Conservation (phyloP, 1,140 invertebrate genomes). For the Plodia interpunctella region DNA sequence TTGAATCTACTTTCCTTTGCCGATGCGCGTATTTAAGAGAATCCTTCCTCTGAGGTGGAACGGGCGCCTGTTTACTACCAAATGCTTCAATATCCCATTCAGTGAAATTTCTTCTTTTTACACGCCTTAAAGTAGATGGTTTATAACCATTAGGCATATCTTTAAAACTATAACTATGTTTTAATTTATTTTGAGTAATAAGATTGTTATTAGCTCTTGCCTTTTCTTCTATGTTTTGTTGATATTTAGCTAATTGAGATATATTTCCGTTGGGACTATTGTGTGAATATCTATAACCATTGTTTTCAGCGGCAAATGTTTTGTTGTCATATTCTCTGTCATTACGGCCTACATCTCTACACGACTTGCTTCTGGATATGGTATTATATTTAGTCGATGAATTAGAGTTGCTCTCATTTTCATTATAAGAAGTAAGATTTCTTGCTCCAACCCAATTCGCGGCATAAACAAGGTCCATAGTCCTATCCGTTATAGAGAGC, state of each 20-base stretch:
- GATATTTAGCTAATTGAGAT: constrained; percentile 79
- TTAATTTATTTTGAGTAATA: constrained; percentile 69
- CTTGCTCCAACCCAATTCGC: constrained; percentile 87
- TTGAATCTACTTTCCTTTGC: constrained; percentile 66
- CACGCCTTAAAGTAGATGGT: constrained; percentile 76
- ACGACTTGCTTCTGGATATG: constrained; percentile 74
- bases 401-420: constrained; percentile 45
- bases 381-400: constrained; percentile 52
- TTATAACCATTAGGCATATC: constrained; percentile 78
- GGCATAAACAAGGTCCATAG: constrained; percentile 87
- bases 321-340: constrained; percentile 49
- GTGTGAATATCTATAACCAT: constrained; percentile 41
- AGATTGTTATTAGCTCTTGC: constrained; percentile 71
- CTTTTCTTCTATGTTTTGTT: constrained; percentile 79
- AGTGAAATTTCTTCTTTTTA: constrained; percentile 73
- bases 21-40: constrained; percentile 73
- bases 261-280: constrained; percentile 68
- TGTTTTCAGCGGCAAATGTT: constrained; percentile 48
- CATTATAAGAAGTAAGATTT: constrained; percentile 56
- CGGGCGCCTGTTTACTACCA: constrained; percentile 61
- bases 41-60: constrained; percentile 66
- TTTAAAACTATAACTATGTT: constrained; percentile 77
- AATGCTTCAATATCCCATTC: constrained; percentile 77
- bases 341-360: constrained; percentile 64
- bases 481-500: constrained; percentile 79